A percentile compares a stretch with the other conserved stretches of the same genome.
phyloP scores from a whole-genome alignment of 37 sponge, comb jelly and placozoan genomes.

The Bolinopsis microptera region DNA sequence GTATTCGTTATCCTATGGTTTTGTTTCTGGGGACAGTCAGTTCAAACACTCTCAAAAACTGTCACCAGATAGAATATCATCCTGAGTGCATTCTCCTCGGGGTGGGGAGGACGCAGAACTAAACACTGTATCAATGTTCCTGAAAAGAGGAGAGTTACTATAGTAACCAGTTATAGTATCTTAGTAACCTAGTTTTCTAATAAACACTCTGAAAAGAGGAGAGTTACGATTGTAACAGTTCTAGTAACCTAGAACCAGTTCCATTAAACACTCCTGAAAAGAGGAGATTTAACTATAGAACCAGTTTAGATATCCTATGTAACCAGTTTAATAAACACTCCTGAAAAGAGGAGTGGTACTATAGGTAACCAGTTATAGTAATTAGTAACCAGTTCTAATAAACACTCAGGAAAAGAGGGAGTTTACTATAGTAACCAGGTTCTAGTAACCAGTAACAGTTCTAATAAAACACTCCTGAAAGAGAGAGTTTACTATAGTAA shows the following conservation, averaged over 20 bases:
- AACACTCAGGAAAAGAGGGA: no score
- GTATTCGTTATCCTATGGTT: neutral
- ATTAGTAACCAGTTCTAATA: neutral
- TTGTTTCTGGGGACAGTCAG: neutral
- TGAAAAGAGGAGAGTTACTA: neutral
- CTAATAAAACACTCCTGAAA: no score
- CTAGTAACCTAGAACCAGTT: no score
- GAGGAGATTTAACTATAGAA: no score
- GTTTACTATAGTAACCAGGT: no score
- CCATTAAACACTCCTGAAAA: no score
- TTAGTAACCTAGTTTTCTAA: neutral
- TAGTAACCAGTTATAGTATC: neutral
- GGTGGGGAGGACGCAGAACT: conserved; percentile 52
- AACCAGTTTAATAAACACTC: neutral
- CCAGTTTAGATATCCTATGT: no score
- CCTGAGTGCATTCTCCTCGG: conserved; percentile 59
- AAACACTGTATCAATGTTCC: neutral
- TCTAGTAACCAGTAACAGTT: no score
- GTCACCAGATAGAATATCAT: conserved; percentile 23
- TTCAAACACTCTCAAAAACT: neutral
- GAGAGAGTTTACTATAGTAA: no score
- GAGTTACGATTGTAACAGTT: no score
- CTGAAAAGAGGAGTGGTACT: neutral
- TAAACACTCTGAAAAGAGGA: no score
- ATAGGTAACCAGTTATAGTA: neutral